These are phyloP conservation scores for Lepidurus packardi DNA, from an alignment of 1,140 invertebrate genomes.

Conservation along the genomic window DNA sequence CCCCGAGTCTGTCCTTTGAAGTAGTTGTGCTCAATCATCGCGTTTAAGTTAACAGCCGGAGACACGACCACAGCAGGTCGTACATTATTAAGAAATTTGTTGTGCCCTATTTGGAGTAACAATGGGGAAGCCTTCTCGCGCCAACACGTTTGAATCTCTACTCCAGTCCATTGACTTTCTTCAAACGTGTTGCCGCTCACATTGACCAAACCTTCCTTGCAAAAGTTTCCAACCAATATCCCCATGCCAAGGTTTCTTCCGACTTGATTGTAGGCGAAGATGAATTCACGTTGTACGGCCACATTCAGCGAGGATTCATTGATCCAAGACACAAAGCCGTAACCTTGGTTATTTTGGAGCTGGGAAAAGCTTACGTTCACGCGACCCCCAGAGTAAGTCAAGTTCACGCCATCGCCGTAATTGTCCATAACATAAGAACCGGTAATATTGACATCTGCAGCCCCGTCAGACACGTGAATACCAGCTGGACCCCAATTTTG, in stretches of 20 bases:
- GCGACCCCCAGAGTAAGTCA: constrained; percentile 63
- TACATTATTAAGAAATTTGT: constrained; percentile 69
- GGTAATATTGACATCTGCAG: constrained; percentile 88
- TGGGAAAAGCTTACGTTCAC: constrained; percentile 85
- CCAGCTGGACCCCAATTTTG: constrained; percentile 83
- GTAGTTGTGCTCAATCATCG: constrained; percentile 76
- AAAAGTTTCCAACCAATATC: constrained; percentile 69
- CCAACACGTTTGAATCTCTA: constrained; percentile 77
- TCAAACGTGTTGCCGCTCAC: constrained; percentile 80
- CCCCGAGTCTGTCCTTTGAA: constrained; percentile 76
- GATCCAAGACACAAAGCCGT: constrained; percentile 78
- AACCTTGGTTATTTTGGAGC: constrained; percentile 65
- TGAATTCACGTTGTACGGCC: constrained; percentile 72
- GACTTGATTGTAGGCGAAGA: constrained; percentile 79
- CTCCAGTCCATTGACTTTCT: constrained; percentile 62
- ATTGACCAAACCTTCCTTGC: constrained; percentile 65
- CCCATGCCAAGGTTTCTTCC: constrained; percentile 76
- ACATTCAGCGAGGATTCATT: constrained; percentile 80
- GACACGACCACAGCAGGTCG: constrained; percentile 69
- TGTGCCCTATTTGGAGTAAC: constrained; percentile 76
- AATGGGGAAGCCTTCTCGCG: constrained; percentile 44
- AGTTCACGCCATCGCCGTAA: constrained; percentile 59
- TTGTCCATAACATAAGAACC: constrained; percentile 83
- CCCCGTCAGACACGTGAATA: constrained; percentile 74
- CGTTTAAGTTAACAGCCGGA: constrained; percentile 76